phyloP scores from a whole-genome alignment of 2,888 invertebrate genomes.

The Petrolisthes cinctipes region DNA sequence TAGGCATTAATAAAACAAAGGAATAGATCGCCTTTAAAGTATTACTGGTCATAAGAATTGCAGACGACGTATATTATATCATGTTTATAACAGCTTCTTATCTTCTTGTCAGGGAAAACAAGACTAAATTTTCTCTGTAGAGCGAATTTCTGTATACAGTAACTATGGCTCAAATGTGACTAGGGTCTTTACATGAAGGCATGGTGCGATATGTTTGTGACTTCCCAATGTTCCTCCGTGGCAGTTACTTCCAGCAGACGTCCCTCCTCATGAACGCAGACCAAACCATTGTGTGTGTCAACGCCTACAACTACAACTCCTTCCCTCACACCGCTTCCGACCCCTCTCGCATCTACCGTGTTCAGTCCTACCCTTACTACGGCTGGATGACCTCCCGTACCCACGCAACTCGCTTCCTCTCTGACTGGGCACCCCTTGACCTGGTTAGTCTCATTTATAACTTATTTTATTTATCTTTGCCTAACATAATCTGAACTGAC shows the following conservation, averaged over 20 bases:
- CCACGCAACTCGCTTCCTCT: conserved; percentile 42
- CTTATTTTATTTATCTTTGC: neutral
- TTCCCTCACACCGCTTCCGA: conserved; percentile 61
- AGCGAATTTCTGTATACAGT: too few species aligned
- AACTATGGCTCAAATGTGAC: too few species aligned
- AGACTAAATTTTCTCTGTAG: too few species aligned
- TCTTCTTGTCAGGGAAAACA: too few species aligned
- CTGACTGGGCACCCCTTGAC: conserved; percentile 53
- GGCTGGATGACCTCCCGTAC: conserved; percentile 62
- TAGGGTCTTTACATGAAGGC: too few species aligned
- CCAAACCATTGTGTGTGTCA: conserved; percentile 48
- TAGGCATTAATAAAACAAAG: too few species aligned
- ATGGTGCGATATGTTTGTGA: neutral
- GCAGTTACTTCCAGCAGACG: conserved; percentile 64
- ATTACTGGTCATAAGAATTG: too few species aligned
- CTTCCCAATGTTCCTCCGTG: neutral
- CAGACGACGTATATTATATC: too few species aligned
- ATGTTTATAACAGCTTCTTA: too few species aligned
- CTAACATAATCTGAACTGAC: neutral
- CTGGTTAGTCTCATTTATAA: neutral
- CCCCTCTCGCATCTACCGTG: conserved; percentile 51
- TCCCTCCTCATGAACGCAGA: conserved; percentile 54
- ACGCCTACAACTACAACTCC: conserved; percentile 64
- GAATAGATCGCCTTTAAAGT: too few species aligned
- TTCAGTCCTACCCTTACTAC: conserved; percentile 62